Percentiles rank a stretch among this genome's conserved stretches.
phyloP scores from a whole-genome alignment of 1,140 invertebrate genomes.

The Zaprionus capensis region DNA sequence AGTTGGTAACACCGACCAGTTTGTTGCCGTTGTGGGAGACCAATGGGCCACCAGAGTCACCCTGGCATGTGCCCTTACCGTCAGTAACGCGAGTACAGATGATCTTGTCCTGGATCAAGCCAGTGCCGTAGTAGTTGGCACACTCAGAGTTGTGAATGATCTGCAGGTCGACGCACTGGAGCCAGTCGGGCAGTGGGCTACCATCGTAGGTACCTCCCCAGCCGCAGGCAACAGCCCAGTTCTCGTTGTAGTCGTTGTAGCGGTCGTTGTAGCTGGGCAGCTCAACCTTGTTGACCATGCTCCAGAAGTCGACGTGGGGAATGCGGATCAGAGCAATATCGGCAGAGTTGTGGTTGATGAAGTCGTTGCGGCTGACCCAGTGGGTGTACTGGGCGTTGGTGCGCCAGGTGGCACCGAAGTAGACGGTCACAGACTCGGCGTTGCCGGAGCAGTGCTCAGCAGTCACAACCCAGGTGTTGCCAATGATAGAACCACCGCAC shows the following conservation, averaged over 20 bases:
- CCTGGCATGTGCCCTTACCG: slow-evolving; percentile 73
- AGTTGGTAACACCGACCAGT: slow-evolving; percentile 85
- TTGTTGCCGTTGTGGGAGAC: slow-evolving; percentile 79
- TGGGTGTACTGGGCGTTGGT: slow-evolving; percentile 47
- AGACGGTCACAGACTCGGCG: slow-evolving; percentile 49
- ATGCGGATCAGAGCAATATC: slow-evolving; percentile 53
- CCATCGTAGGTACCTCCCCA: slow-evolving; percentile 47
- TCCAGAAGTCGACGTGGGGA: slow-evolving; percentile 42
- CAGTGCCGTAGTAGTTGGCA: slow-evolving; percentile 57
- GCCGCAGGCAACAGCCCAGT: slow-evolving; percentile 54
- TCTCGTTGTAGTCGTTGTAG: slow-evolving; percentile 27
- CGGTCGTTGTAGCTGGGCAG: slow-evolving; percentile 48
- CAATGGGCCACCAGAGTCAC: slow-evolving; percentile 86
- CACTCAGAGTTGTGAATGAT: slow-evolving; percentile 43
- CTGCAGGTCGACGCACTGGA: slow-evolving; percentile 59
- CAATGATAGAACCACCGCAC: slow-evolving; percentile 87
- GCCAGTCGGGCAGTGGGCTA: slow-evolving; percentile 36
- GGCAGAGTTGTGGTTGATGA: slow-evolving; percentile 46
- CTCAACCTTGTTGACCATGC: slow-evolving; percentile 49
- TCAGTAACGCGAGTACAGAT: slow-evolving; percentile 51
- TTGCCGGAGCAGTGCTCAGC: slow-evolving; percentile 62
- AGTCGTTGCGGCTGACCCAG: slow-evolving; percentile 37
- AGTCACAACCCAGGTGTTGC: slow-evolving; percentile 85
- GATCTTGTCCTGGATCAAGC: slow-evolving; percentile 46
- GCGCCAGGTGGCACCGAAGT: slow-evolving; percentile 61